These are phyloP conservation scores for Brassicogethes aeneus DNA, from an alignment of 2,888 invertebrate species.

Conservation along the genomic window DNA sequence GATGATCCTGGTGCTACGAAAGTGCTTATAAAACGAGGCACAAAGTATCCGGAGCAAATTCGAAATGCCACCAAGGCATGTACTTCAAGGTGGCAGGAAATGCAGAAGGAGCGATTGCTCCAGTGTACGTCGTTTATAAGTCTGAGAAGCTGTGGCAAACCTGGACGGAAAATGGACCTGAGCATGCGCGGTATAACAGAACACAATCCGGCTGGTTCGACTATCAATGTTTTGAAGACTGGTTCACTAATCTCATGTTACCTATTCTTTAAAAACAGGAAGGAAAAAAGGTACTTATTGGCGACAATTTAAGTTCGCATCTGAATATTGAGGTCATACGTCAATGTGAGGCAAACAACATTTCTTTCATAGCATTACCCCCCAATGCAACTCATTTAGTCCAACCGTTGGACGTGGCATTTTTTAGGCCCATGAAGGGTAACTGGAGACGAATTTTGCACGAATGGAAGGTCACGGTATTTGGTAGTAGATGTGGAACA, in stretches of 20 bases:
- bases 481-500: slow-evolving; percentile 12
- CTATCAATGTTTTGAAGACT: slow-evolving; percentile 13
- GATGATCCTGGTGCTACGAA: slow-evolving; percentile 25
- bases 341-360: slow-evolving; percentile 12
- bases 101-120: slow-evolving; percentile 23
- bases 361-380: slow-evolving; percentile 12
- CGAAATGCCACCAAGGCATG: slow-evolving; percentile 23
- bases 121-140: slow-evolving; percentile 28
- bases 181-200: no score
- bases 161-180: no score
- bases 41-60: slow-evolving; percentile 23
- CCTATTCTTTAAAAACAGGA: slow-evolving; percentile 16
- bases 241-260: slow-evolving; percentile 16
- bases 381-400: no score
- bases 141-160: slow-evolving; percentile 9
- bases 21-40: slow-evolving; percentile 12
- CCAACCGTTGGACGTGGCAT: no score
- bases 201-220: slow-evolving; percentile 15
- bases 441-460: no score
- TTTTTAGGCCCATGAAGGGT: no score
- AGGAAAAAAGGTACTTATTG: slow-evolving; percentile 15
- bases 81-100: slow-evolving; percentile 24
- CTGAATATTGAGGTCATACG: slow-evolving; percentile 13
- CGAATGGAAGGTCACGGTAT: slow-evolving; percentile 11
- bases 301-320: slow-evolving; percentile 16